Conservation (phyloP, 2,888 invertebrate species). For the Ophion ventricosus region DNA sequence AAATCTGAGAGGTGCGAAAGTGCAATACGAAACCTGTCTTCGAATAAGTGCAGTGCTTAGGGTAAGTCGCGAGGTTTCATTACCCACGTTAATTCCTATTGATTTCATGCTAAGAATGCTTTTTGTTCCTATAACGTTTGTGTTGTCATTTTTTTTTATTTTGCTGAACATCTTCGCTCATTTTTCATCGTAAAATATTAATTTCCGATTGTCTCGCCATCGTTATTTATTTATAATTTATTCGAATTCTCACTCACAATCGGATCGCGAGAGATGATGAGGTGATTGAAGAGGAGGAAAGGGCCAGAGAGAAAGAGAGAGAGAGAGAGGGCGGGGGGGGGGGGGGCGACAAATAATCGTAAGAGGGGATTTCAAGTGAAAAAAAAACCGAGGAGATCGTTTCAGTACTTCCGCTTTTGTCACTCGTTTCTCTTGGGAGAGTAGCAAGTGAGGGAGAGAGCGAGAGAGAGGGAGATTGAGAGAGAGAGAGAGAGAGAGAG, state of each 20-base stretch:
- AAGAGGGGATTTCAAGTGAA: background rate
- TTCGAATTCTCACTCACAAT: constrained; percentile 12
- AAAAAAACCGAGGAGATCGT: background rate
- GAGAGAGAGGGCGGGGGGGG: too few species aligned
- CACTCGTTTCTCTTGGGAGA: background rate
- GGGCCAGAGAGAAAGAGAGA: too few species aligned
- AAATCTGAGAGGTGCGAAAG: background rate
- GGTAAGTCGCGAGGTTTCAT: background rate
- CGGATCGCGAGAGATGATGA: background rate
- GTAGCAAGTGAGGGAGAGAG: constrained; percentile 3
- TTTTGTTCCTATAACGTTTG: constrained; percentile 44
- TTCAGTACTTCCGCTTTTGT: constrained; percentile 1
- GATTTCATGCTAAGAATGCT: constrained; percentile 32
- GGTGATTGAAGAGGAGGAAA: too few species aligned
- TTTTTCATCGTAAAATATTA: background rate
- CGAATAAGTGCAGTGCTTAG: background rate
- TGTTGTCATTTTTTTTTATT: background rate
- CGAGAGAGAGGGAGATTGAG: constrained; percentile 4
- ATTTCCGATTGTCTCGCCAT: background rate
- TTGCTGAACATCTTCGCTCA: background rate
- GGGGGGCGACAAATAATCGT: background rate
- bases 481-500: constrained; percentile 13
- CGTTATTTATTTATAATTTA: constrained; percentile 53
- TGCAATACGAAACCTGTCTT: background rate
- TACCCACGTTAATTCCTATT: constrained; percentile 15